phyloP scores from a whole-genome alignment of 2,888 invertebrate species.

The Electrophaes corylata region DNA sequence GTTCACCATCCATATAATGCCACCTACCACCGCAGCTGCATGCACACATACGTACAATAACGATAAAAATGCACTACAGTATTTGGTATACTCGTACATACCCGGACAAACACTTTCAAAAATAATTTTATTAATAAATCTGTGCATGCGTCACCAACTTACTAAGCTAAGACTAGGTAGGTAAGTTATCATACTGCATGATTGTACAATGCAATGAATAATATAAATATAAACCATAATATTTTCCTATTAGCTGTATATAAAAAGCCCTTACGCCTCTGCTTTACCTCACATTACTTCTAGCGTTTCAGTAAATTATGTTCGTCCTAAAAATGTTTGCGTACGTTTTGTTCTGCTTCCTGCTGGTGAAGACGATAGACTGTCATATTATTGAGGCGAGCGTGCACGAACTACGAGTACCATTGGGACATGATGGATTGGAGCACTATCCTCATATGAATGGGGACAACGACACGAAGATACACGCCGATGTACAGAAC shows the following conservation, averaged over 20 bases:
- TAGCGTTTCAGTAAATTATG: background rate
- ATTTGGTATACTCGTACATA: no score
- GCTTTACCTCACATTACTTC: background rate
- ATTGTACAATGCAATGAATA: background rate
- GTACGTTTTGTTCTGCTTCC: conserved; percentile 6
- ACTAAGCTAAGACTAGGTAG: background rate
- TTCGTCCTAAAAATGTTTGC: conserved; percentile 6
- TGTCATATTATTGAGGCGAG: background rate
- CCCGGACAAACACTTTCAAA: no score
- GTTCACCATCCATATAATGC: no score
- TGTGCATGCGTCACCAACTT: background rate
- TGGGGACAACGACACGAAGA: background rate
- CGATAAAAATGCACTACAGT: no score
- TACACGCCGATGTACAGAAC: background rate
- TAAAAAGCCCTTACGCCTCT: background rate
- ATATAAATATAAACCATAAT: background rate
- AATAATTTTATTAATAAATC: background rate
- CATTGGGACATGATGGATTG: background rate
- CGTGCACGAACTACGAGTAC: background rate
- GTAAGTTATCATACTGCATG: background rate
- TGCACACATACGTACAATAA: no score
- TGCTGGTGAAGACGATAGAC: conserved; percentile 1
- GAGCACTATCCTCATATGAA: background rate
- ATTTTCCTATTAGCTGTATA: conserved; percentile 3
- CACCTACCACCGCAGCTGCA: no score